A percentile compares a stretch with the other conserved stretches of the same genome.
Evolutionary conservation across 2,797 vertebrate species (phyloP).

Genomic region (Tiaroga cobitis): DNA sequence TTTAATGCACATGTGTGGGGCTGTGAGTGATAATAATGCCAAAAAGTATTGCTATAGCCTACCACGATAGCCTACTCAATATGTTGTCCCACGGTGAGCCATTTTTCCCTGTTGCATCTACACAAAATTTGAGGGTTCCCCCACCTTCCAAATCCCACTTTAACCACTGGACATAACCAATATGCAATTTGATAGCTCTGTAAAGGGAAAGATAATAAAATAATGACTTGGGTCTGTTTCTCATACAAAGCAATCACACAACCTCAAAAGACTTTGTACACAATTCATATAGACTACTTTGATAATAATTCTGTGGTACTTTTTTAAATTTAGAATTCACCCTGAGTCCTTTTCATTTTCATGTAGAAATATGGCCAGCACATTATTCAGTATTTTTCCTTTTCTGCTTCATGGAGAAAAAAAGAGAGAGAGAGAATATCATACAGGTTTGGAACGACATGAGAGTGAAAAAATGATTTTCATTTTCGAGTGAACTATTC

Average conservation of each 20-base stretch:
- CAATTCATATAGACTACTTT: not conserved
- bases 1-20: too few species aligned
- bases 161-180: not conserved
- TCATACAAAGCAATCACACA: not conserved
- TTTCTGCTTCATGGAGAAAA: not conserved
- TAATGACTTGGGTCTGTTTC: constrained; percentile 7
- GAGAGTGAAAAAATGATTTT: constrained; percentile 31
- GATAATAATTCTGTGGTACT: not conserved
- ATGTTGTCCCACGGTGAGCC: too few species aligned
- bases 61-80: too few species aligned
- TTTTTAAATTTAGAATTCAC: not conserved
- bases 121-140: too few species aligned
- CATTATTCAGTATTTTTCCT: not conserved
- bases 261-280: not conserved
- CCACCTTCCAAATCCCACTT: too few species aligned
- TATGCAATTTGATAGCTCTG: not conserved
- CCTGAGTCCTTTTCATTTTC: not conserved
- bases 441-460: constrained; percentile 62
- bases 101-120: too few species aligned
- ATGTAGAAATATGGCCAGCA: not conserved
- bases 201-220: not conserved
- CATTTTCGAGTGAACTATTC: constrained; percentile 28
- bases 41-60: too few species aligned
- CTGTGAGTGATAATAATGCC: too few species aligned
- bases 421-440: not conserved